Evolutionary conservation across 2,113 vertebrate species (phyloP).

Genomic region (Sapayoa aenigma): DNA sequence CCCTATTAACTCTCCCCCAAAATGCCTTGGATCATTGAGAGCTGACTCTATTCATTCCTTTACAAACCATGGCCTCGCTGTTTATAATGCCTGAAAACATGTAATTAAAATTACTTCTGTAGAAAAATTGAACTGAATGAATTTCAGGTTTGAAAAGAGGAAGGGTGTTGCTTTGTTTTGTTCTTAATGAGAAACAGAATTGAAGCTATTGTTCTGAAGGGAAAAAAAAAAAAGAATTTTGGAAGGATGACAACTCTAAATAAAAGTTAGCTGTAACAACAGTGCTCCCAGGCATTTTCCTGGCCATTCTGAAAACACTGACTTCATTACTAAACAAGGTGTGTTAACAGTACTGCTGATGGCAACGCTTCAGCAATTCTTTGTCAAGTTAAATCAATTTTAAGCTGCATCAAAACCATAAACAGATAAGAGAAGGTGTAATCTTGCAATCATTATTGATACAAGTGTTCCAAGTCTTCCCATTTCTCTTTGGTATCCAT

Average conservation of each 20-base stretch:
- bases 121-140: conserved; percentile 26
- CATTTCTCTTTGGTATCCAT: background rate
- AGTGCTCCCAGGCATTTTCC: conserved; percentile 47
- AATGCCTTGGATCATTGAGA: background rate
- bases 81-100: conserved; percentile 31
- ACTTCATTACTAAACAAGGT: conserved; percentile 57
- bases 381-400: conserved; percentile 6
- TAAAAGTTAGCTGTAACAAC: conserved; percentile 59
- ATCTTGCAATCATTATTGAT: conserved; percentile 24
- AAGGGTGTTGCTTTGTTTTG: conserved; percentile 65
- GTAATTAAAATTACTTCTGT: conserved; percentile 22
- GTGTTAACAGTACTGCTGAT: conserved; percentile 16
- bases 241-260: conserved; percentile 52
- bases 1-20: conserved; percentile 1
- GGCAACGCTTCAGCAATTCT: background rate
- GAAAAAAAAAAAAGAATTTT: background rate
- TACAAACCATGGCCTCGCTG: conserved; percentile 25
- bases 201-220: conserved; percentile 40
- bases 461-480: background rate
- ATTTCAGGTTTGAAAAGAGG: conserved; percentile 50
- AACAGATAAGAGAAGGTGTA: conserved; percentile 29
- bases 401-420: conserved; percentile 20
- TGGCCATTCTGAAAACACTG: conserved; percentile 34
- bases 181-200: conserved; percentile 55
- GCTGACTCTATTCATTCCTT: conserved; percentile 21